phyloP scores from a whole-genome alignment of 2,888 invertebrate species.

The Yponomeuta malinellus region DNA sequence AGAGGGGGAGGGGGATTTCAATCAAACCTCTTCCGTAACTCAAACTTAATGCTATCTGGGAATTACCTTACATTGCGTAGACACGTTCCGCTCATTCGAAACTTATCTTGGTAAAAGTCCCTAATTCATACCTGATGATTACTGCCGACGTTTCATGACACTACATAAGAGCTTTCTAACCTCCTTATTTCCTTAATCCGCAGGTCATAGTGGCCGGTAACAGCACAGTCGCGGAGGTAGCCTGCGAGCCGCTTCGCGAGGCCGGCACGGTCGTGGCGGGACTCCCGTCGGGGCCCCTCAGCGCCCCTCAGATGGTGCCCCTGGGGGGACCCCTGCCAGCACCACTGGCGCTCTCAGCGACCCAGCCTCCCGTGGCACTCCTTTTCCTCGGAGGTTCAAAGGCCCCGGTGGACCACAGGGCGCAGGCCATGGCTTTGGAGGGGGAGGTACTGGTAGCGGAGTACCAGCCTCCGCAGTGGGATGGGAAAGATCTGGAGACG shows the following conservation, averaged over 20 bases:
- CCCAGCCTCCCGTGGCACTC: conserved; percentile 57
- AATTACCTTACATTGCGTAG: no score
- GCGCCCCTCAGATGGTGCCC: conserved; percentile 47
- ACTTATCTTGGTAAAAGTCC: no score
- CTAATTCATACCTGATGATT: no score
- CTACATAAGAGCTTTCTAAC: background rate
- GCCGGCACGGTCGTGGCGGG: conserved; percentile 59
- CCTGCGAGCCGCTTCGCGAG: conserved; percentile 61
- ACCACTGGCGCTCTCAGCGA: conserved; percentile 36
- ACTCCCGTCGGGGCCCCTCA: conserved; percentile 54
- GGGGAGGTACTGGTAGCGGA: conserved; percentile 80
- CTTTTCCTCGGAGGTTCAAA: conserved; percentile 78
- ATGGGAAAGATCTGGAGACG: conserved; percentile 67
- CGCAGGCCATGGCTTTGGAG: conserved; percentile 74
- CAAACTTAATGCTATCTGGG: no score
- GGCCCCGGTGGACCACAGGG: conserved; percentile 77
- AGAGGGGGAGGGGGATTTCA: no score
- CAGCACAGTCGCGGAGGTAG: conserved; percentile 63
- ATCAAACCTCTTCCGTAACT: no score
- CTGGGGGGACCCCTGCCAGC: conserved; percentile 46
- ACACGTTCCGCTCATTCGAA: no score
- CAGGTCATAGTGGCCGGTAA: conserved; percentile 63
- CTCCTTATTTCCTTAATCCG: conserved; percentile 24
- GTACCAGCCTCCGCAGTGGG: conserved; percentile 72
- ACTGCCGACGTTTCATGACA: no score